Conservation (phyloP, 2,797 vertebrate species). For the Micrastur ruficollis region DNA sequence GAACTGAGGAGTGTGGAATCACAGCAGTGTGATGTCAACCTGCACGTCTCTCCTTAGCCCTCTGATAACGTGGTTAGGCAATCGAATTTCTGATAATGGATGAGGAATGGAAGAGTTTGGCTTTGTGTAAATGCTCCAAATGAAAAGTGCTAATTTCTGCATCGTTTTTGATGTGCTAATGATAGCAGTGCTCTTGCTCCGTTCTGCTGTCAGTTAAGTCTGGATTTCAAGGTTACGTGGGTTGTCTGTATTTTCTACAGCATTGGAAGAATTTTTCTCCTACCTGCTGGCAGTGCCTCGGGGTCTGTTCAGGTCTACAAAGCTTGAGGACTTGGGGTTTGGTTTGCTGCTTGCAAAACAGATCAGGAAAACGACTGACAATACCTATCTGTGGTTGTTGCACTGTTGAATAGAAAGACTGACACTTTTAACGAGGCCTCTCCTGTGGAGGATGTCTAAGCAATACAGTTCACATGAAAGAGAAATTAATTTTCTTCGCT, state of each 20-base stretch:
- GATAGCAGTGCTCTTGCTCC: neutral
- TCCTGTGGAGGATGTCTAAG: neutral
- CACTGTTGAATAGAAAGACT: neutral
- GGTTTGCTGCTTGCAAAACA: neutral
- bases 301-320: neutral
- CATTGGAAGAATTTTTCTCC: neutral
- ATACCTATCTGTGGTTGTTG: neutral
- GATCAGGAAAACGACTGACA: neutral
- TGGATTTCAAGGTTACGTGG: neutral
- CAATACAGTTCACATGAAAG: neutral
- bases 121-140: neutral
- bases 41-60: neutral
- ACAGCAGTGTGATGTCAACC: neutral
- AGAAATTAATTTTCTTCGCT: neutral
- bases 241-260: neutral
- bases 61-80: rapidly evolving
- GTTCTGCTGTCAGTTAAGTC: neutral
- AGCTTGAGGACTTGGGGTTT: neutral
- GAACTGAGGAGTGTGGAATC: neutral
- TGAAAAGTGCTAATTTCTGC: neutral
- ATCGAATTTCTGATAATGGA: neutral
- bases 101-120: neutral
- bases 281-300: neutral
- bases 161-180: neutral
- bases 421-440: neutral